phyloP scores from a whole-genome alignment of 2,113 vertebrate genomes.

The Phainopepla nitens region DNA sequence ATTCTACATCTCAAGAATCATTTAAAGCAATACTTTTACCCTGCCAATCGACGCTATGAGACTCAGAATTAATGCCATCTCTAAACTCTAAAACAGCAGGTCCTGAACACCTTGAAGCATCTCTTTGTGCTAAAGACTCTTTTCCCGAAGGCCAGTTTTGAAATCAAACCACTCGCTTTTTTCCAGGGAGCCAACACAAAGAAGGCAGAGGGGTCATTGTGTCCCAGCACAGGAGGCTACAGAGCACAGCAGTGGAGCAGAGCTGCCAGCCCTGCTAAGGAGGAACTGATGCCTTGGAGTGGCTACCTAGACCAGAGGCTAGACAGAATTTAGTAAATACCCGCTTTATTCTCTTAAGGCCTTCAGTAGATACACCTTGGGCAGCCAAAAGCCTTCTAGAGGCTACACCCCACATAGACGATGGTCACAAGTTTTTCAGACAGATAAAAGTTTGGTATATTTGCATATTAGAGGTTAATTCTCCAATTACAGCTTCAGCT shows the following conservation, averaged over 20 bases:
- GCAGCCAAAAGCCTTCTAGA: background rate
- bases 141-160: background rate
- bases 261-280: background rate
- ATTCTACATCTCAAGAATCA: background rate
- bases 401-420: rapidly evolving
- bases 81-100: background rate
- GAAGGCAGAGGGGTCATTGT: background rate
- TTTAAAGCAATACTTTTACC: background rate
- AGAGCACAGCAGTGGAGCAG: rapidly evolving
- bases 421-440: background rate
- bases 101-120: background rate
- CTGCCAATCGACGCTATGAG: background rate
- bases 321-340: too few relatives aligned
- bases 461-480: background rate
- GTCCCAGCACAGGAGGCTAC: background rate
- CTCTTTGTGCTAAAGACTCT: background rate
- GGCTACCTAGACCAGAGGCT: background rate
- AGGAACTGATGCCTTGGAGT: background rate
- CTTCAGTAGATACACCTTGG: background rate
- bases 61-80: background rate
- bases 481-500: background rate
- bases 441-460: background rate
- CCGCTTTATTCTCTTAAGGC: too few relatives aligned
- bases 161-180: background rate
- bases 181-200: background rate